Evolutionary conservation across 2,113 vertebrate species (phyloP).

Genomic region (Lycaon pictus): DNA sequence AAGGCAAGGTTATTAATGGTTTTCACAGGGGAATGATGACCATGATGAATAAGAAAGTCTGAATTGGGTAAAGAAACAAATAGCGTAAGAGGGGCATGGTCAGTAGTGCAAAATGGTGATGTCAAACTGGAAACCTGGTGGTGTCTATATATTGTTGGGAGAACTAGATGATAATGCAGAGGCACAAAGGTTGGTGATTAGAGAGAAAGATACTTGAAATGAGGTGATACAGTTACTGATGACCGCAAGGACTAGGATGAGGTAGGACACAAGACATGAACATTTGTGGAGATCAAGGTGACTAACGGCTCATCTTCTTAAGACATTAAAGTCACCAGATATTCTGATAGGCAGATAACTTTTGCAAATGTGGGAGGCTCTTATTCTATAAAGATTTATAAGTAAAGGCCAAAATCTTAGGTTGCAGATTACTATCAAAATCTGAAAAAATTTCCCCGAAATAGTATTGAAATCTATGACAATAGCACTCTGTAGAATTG

Average conservation of each 20-base stretch:
- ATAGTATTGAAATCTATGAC: not conserved
- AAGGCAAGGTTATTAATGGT: not conserved
- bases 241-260: not conserved
- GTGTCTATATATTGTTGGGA: not conserved
- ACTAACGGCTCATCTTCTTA: not conserved
- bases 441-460: not conserved
- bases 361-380: not conserved
- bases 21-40: not conserved
- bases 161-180: not conserved
- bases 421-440: not conserved
- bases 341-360: not conserved
- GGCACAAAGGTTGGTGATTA: not conserved
- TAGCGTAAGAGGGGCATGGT: not conserved
- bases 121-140: not conserved
- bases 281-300: not conserved
- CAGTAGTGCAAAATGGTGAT: not conserved
- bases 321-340: not conserved
- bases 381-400: not conserved
- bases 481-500: accelerated
- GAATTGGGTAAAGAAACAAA: not conserved
- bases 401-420: not conserved
- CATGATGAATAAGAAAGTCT: not conserved
- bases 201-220: not conserved
- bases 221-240: not conserved
- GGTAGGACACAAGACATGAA: not conserved